Evolutionary conservation across 2,797 vertebrate species (phyloP), one percentile per base, ranked within the genome.

Genomic region (Protonibea diacanthus): DNA sequence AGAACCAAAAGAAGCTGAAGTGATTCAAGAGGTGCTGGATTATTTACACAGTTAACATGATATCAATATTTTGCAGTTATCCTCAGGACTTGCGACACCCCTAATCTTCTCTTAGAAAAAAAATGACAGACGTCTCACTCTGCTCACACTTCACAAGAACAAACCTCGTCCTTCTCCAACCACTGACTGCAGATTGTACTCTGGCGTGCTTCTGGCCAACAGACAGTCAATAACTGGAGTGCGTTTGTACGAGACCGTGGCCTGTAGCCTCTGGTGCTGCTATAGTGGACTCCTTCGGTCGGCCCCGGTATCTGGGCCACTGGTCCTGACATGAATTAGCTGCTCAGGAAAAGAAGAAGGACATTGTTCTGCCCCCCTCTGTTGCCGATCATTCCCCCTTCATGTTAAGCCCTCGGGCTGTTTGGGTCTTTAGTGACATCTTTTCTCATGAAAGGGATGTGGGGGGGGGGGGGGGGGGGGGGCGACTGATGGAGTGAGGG

Each of bases 281-380:
- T 78, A 15, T 40, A 76, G 82, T 79, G 61, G 74, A 82, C 45
- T 77, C 52, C 62, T 52, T 71, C 21, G 44, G 74, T 73, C 61
- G 68, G 84, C 66, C 61, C 55, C 59, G 33, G 67, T 80, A 91
- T 91, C 88, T 90, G 84, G 91, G 92, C 89, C 88, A 91, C 84
- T 82, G 84, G 88, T 88, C 83, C 86, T 80, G 79, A 86, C 84
- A 85, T 74, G 86, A 89, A 87, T 89, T 74, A 78, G 53, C 61
- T n/a, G 51, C 68, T 13, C 52, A 11, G 20, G 20, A 40, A 70
- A 56, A 78, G 57, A 81, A 66, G 75, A 42, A 58, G 73, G 75
- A 48, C 80, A 83, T 83, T 88, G 85, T 88, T 80, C 74, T 33
- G 71, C 5, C 49, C 27, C 27, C 29, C 59, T 61, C 27, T 49